Conservation (phyloP, 2,113 vertebrate species). For the Petrocephalus microphthalmus region DNA sequence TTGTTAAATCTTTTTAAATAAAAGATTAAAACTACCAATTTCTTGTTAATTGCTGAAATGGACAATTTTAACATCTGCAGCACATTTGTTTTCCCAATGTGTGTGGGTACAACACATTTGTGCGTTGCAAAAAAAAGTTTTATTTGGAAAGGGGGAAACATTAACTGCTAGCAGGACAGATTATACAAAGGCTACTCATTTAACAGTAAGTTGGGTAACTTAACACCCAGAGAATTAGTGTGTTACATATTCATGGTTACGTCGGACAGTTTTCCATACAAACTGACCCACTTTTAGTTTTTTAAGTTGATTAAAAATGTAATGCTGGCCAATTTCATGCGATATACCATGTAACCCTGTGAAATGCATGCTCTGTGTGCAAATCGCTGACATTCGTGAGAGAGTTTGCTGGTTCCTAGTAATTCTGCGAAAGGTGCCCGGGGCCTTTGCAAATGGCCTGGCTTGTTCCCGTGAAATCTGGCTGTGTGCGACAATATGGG, state of each 20-base stretch:
- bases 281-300: not conserved
- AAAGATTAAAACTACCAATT: constrained; percentile 18
- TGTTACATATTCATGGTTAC: not conserved
- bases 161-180: not conserved
- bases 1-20: constrained; percentile 32
- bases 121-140: no score
- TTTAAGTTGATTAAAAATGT: not conserved
- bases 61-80: not conserved
- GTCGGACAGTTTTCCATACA: not conserved
- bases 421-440: not conserved
- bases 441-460: not conserved
- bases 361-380: not conserved
- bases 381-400: not conserved
- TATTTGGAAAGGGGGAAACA: not conserved
- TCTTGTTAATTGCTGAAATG: not conserved
- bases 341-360: not conserved
- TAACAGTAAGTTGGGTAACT: not conserved
- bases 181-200: not conserved
- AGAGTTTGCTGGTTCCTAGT: not conserved
- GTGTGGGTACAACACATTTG: not conserved
- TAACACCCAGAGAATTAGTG: not conserved
- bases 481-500: not conserved
- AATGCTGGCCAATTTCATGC: not conserved
- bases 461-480: not conserved
- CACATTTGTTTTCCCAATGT: not conserved